phyloP scores from a whole-genome alignment of 2,888 invertebrate species.

The Lasius fuliginosus region DNA sequence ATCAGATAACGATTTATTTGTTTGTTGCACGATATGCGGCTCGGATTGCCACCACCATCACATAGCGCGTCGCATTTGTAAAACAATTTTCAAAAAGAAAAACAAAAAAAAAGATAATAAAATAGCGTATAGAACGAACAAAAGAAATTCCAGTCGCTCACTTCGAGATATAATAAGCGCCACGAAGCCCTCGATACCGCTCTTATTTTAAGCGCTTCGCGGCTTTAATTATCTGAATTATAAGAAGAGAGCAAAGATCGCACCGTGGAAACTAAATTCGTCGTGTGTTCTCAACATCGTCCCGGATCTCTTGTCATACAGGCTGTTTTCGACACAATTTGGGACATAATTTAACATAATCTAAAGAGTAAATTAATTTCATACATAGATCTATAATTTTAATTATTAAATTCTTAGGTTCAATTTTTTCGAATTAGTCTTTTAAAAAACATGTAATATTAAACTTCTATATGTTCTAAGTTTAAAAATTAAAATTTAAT shows the following conservation, averaged over 20 bases:
- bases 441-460: neutral
- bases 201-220: conserved; percentile 37
- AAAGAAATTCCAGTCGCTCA: neutral
- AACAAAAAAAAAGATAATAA: neutral
- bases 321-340: neutral
- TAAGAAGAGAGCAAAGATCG: conserved; percentile 51
- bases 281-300: neutral
- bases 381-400: neutral
- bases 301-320: neutral
- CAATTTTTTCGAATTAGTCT: neutral
- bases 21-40: conserved; percentile 22
- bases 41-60: conserved; percentile 45
- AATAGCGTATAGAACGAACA: neutral
- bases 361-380: neutral
- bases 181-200: conserved; percentile 8
- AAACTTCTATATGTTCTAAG: neutral
- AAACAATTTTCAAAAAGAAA: conserved; percentile 27
- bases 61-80: conserved; percentile 9
- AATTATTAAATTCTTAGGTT: neutral
- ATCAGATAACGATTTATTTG: conserved; percentile 71
- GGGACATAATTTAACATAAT: neutral
- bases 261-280: conserved; percentile 27
- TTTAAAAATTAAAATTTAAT: neutral
- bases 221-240: conserved; percentile 47
- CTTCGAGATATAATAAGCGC: conserved; percentile 11